phyloP scores from a whole-genome alignment of 2,797 vertebrate genomes.

The Rhabdophis nuchalis region DNA sequence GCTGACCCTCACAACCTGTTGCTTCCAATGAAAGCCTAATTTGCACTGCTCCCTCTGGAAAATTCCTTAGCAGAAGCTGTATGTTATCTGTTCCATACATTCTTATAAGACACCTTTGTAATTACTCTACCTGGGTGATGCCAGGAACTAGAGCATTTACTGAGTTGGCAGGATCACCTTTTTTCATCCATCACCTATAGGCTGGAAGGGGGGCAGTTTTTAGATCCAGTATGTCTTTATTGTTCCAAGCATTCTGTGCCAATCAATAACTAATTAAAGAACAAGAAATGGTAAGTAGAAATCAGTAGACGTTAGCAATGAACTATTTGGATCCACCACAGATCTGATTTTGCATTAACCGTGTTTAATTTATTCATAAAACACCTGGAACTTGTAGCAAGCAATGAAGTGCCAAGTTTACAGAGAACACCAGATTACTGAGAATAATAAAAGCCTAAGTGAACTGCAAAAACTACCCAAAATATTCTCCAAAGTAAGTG shows the following conservation, averaged over 20 bases:
- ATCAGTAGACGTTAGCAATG: background rate
- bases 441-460: background rate
- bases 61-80: background rate
- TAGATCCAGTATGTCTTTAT: background rate
- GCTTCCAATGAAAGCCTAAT: background rate
- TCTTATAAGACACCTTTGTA: background rate
- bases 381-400: background rate
- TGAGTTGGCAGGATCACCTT: background rate
- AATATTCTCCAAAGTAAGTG: background rate
- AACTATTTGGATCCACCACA: background rate
- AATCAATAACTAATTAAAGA: slow-evolving; percentile 7
- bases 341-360: background rate
- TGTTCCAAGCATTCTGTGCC: background rate
- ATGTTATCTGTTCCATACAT: background rate
- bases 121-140: background rate
- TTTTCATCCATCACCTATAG: background rate
- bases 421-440: background rate
- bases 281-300: background rate
- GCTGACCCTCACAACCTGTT: background rate
- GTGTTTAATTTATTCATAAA: background rate
- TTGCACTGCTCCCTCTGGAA: background rate
- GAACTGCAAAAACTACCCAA: background rate
- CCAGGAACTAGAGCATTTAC: background rate
- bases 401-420: background rate
- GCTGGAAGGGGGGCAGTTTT: background rate